Evolutionary conservation across 2,888 invertebrate species (phyloP).

Genomic region (Cerastis rubricosa): DNA sequence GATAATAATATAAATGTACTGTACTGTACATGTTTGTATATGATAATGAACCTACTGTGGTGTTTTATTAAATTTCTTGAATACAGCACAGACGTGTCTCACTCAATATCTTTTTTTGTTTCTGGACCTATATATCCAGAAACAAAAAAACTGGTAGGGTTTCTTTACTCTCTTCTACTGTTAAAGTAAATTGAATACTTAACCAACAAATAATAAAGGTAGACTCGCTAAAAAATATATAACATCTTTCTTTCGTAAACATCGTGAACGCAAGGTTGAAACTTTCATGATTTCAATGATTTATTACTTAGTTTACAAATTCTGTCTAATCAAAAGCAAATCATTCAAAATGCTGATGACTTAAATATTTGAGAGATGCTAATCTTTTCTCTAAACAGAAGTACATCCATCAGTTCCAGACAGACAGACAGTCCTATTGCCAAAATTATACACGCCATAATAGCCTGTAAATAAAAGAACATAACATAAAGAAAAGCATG

Average conservation of each 20-base stretch:
- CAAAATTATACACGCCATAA: constrained; percentile 22
- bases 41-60: neutral
- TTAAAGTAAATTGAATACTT: neutral
- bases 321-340: constrained; percentile 3
- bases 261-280: constrained; percentile 12
- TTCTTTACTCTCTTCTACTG: too few species aligned
- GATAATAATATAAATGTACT: too few species aligned
- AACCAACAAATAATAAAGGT: too few species aligned
- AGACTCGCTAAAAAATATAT: neutral
- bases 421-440: neutral
- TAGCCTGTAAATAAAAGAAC: constrained; percentile 2
- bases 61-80: neutral
- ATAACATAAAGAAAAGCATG: constrained; percentile 23
- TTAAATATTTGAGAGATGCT: constrained; percentile 6
- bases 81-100: too few species aligned
- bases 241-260: neutral
- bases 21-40: neutral
- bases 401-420: neutral
- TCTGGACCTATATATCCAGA: too few species aligned
- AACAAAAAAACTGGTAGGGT: too few species aligned
- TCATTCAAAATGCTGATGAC: constrained; percentile 28
- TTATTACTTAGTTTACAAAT: constrained; percentile 8
- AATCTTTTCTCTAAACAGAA: constrained; percentile 14
- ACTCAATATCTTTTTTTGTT: neutral
- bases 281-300: constrained; percentile 23